These are phyloP conservation scores for Macquaria australasica DNA, from an alignment of 2,113 vertebrate genomes.

Conservation along the genomic window DNA sequence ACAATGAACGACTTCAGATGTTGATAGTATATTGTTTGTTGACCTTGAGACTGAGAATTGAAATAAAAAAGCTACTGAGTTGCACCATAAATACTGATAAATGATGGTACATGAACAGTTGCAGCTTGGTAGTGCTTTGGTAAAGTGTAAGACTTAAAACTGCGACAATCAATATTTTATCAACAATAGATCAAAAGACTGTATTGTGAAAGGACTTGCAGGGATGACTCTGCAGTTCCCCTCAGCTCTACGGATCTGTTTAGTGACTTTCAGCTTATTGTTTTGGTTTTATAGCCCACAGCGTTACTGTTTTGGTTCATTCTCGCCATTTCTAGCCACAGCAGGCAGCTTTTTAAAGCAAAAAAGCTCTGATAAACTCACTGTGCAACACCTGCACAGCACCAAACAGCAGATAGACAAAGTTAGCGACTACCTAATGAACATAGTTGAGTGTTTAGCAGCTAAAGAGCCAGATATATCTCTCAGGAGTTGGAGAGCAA, in stretches of 20 bases:
- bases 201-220: neutral
- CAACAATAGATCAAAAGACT: neutral
- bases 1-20: neutral
- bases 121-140: neutral
- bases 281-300: neutral
- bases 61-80: neutral
- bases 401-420: neutral
- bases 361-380: neutral
- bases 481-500: neutral
- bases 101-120: neutral
- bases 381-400: neutral
- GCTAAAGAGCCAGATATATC: neutral
- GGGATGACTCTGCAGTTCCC: neutral
- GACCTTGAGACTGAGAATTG: neutral
- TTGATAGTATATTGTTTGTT: neutral
- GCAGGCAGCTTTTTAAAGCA: neutral
- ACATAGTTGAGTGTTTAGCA: neutral
- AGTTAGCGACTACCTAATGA: neutral
- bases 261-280: neutral
- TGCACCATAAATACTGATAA: neutral
- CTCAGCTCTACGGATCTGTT: neutral
- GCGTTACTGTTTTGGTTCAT: neutral
- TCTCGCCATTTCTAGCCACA: fast-evolving
- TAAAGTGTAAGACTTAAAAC: neutral
- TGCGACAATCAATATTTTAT: neutral